These are phyloP conservation scores for Sylvilagus floridanus DNA, from an alignment of 2,797 vertebrate genomes.

Conservation along the genomic window DNA sequence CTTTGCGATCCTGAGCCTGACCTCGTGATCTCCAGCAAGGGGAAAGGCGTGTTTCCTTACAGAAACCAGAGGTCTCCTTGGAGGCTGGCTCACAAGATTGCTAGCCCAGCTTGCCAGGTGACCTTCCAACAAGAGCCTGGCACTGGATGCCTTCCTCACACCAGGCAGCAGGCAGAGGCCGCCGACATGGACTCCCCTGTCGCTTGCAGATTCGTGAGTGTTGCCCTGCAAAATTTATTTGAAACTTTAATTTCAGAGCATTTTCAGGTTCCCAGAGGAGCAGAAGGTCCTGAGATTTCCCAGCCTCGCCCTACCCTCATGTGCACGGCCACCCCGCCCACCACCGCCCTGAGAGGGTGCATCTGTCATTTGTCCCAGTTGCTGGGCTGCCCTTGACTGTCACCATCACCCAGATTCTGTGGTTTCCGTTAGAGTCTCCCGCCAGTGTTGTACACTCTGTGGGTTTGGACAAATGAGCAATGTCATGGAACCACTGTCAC, in stretches of 20 bases:
- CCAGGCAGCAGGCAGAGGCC: rapidly evolving
- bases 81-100: neutral
- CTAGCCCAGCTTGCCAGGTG: neutral
- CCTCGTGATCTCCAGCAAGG: neutral
- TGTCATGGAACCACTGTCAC: no score
- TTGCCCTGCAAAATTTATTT: neutral
- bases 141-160: neutral
- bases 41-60: neutral
- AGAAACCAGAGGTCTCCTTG: neutral
- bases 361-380: no score
- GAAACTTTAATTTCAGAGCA: neutral
- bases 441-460: neutral
- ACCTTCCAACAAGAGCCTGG: neutral
- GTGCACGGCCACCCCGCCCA: no score
- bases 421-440: rapidly evolving
- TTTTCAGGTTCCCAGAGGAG: neutral
- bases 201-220: neutral
- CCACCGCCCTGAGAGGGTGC: neutral
- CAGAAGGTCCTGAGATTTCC: neutral
- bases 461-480: neutral
- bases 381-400: rapidly evolving
- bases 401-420: rapidly evolving
- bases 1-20: neutral
- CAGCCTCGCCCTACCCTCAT: neutral
- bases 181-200: neutral